These are phyloP conservation scores for Neofelis nebulosa DNA, from an alignment of 2,113 vertebrate species.

Conservation along the genomic window DNA sequence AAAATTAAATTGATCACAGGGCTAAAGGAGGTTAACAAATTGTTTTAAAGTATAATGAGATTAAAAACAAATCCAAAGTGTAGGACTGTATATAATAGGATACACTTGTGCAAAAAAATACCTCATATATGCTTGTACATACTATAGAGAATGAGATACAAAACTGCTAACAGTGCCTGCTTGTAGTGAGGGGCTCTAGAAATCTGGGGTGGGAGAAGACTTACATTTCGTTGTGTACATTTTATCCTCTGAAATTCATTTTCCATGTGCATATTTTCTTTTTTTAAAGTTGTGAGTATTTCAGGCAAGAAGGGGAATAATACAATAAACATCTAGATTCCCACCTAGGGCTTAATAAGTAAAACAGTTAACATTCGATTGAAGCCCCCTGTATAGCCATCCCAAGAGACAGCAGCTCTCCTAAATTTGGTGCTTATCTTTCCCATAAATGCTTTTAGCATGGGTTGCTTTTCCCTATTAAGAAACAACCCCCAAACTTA, in stretches of 20 bases:
- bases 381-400: neutral
- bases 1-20: neutral
- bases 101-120: neutral
- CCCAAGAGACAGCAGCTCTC: neutral
- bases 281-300: conserved; percentile 12
- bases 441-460: neutral
- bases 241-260: conserved; percentile 22
- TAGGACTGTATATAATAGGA: neutral
- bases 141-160: neutral
- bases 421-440: neutral
- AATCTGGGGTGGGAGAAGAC: neutral
- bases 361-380: neutral
- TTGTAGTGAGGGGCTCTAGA: neutral
- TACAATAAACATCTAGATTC: neutral
- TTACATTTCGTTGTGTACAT: neutral
- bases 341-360: neutral
- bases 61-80: conserved; percentile 4
- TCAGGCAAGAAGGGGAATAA: neutral
- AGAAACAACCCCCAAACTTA: neutral
- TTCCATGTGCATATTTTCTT: neutral
- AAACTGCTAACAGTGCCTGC: neutral
- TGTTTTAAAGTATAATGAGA: neutral
- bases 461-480: neutral
- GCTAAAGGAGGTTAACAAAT: neutral
- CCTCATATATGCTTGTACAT: neutral